Percentiles rank a stretch among this genome's conserved stretches.
Conservation (phyloP, 2,888 invertebrate genomes). For the Cerastis leucographa region DNA sequence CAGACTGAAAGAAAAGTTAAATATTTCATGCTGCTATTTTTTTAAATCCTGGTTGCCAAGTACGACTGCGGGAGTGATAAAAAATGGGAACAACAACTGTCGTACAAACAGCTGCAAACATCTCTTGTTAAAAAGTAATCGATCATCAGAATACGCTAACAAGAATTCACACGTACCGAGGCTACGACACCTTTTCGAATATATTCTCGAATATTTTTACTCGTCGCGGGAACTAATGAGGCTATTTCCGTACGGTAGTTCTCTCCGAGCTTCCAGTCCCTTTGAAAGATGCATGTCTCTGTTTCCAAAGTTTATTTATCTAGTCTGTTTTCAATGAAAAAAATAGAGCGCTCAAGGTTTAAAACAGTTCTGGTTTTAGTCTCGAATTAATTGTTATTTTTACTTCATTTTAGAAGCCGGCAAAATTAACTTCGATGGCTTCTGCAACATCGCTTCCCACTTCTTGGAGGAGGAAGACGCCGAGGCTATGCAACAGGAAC, state of each 20-base stretch:
- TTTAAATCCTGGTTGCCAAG: constrained; percentile 32
- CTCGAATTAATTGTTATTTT: constrained; percentile 55
- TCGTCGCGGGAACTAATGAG: constrained; percentile 81
- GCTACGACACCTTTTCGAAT: constrained; percentile 79
- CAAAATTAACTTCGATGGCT: constrained; percentile 98
- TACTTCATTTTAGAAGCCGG: constrained; percentile 92
- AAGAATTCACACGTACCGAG: constrained; percentile 71
- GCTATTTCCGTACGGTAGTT: constrained; percentile 81
- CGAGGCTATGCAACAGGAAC: constrained; percentile 98
- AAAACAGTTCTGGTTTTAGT: constrained; percentile 53
- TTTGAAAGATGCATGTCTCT: constrained; percentile 72
- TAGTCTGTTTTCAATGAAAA: constrained; percentile 65
- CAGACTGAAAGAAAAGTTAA: not conserved
- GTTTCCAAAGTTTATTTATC: constrained; percentile 72
- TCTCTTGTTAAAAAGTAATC: constrained; percentile 72
- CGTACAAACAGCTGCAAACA: constrained; percentile 69
- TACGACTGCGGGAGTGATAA: constrained; percentile 28
- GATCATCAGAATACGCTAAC: constrained; percentile 73
- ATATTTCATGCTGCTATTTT: not conserved
- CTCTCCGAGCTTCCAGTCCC: constrained; percentile 65
- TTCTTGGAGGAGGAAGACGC: constrained; percentile 99
- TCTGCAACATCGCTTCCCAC: constrained; percentile 97
- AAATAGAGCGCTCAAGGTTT: constrained; percentile 59
- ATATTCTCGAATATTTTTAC: constrained; percentile 86
- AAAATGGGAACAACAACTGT: constrained; percentile 57